Evolutionary conservation across 2,113 vertebrate species (phyloP).

Genomic region (Lathamus discolor): DNA sequence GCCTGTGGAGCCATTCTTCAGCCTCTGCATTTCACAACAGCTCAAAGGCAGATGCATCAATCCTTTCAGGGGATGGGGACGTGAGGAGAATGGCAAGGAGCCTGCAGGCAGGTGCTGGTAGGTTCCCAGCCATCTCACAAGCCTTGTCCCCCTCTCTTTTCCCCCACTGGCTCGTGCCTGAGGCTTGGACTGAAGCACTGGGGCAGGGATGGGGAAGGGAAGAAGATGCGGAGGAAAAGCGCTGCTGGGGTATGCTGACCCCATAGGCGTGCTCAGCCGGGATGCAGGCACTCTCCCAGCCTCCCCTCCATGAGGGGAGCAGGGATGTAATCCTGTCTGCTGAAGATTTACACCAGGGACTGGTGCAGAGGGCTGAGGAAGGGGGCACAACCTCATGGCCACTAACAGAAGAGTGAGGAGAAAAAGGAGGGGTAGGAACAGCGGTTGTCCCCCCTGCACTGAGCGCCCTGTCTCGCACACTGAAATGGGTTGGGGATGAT

Average conservation of each 20-base stretch:
- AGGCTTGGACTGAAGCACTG: not conserved
- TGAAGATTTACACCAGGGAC: not conserved
- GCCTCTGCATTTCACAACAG: constrained; percentile 64
- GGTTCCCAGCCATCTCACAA: constrained; percentile 29
- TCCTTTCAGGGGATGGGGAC: constrained; percentile 67
- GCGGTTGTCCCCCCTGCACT: not conserved
- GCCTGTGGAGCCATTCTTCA: constrained; percentile 67
- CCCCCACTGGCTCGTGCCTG: not conserved
- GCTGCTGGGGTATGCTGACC: not conserved
- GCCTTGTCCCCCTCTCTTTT: not conserved
- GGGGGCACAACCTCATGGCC: not conserved
- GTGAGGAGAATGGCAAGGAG: constrained; percentile 68
- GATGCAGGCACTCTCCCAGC: not conserved
- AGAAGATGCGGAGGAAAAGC: not conserved
- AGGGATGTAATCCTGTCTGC: not conserved
- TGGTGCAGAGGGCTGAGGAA: not conserved
- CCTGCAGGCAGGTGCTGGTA: constrained; percentile 43
- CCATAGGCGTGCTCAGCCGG: not conserved
- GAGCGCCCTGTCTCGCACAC: not conserved
- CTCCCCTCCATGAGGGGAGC: not conserved
- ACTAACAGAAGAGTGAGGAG: not conserved
- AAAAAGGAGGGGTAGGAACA: not conserved
- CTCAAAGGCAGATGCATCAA: constrained; percentile 74
- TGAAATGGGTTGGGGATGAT: not conserved
- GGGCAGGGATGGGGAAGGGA: not conserved